A percentile compares a stretch with the other conserved stretches of the same genome.
phyloP scores from a whole-genome alignment of 2,888 invertebrate species.

The Drosophila fulvimacula region DNA sequence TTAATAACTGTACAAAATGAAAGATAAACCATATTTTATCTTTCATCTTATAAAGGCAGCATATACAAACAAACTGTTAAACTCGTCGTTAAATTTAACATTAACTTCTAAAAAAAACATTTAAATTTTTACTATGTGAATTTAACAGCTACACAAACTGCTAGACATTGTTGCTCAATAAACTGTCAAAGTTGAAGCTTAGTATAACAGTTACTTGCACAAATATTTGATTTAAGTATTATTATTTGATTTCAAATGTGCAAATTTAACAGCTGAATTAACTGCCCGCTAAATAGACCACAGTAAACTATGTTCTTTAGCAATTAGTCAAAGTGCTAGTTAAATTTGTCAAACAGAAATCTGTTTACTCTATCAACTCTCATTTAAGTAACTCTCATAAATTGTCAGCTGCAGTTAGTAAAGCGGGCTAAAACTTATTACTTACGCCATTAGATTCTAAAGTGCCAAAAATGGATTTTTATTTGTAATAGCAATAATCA shows the following conservation, averaged over 20 bases:
- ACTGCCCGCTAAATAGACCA: background rate
- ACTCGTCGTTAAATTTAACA: slow-evolving; percentile 1
- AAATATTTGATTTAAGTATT: background rate
- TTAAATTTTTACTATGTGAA: background rate
- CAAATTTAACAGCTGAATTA: background rate
- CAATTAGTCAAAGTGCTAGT: background rate
- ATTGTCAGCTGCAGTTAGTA: background rate
- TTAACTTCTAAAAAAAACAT: background rate
- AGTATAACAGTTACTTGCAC: background rate
- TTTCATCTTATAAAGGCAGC: background rate
- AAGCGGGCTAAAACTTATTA: background rate
- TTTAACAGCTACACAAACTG: background rate
- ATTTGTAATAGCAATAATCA: slow-evolving; percentile 3
- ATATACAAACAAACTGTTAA: background rate
- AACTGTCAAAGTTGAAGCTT: background rate
- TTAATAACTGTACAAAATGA: slow-evolving; percentile 1
- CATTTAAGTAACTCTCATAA: background rate
- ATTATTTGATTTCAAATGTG: background rate
- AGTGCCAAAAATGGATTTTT: slow-evolving; percentile 14
- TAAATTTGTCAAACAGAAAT: background rate
- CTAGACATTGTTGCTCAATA: background rate
- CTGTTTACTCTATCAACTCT: background rate
- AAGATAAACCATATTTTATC: background rate
- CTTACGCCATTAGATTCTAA: slow-evolving; percentile 1
- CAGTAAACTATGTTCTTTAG: background rate